These are phyloP conservation scores for Glossophaga mutica DNA, from an alignment of 2,797 vertebrate species.

Conservation along the genomic window DNA sequence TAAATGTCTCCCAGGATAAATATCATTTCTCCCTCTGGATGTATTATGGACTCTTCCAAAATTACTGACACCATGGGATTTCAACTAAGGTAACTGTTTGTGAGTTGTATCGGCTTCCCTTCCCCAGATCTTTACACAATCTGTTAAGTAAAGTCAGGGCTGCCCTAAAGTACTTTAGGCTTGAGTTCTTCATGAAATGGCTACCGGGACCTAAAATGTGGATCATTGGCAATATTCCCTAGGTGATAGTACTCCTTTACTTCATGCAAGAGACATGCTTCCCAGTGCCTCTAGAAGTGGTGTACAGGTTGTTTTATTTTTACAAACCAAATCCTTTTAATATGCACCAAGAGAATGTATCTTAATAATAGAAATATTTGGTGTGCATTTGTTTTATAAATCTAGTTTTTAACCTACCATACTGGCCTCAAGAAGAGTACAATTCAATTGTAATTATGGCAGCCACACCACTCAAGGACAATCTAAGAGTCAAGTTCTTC, in stretches of 20 bases:
- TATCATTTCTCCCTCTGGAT: not conserved
- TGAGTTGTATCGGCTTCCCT: not conserved
- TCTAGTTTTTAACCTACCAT: not conserved
- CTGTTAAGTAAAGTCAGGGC: not conserved
- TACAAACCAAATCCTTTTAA: not conserved
- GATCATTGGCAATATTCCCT: not conserved
- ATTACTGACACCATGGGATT: not conserved
- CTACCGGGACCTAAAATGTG: not conserved
- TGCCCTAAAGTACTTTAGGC: not conserved
- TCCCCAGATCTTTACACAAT: not conserved
- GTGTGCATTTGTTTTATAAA: not conserved
- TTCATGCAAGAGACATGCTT: not conserved
- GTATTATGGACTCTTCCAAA: not conserved
- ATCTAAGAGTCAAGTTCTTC: conserved; percentile 19
- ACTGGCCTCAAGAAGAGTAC: not conserved
- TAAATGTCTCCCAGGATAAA: not conserved
- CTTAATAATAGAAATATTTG: not conserved
- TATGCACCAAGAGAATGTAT: not conserved
- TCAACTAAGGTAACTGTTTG: not conserved
- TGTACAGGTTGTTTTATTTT: not conserved
- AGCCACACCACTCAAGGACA: not conserved
- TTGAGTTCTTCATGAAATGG: not conserved
- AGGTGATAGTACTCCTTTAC: not conserved
- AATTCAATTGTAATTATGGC: not conserved
- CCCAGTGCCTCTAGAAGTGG: not conserved